Conservation (phyloP, 2,888 invertebrate genomes). For the Mactromeris polynyma region DNA sequence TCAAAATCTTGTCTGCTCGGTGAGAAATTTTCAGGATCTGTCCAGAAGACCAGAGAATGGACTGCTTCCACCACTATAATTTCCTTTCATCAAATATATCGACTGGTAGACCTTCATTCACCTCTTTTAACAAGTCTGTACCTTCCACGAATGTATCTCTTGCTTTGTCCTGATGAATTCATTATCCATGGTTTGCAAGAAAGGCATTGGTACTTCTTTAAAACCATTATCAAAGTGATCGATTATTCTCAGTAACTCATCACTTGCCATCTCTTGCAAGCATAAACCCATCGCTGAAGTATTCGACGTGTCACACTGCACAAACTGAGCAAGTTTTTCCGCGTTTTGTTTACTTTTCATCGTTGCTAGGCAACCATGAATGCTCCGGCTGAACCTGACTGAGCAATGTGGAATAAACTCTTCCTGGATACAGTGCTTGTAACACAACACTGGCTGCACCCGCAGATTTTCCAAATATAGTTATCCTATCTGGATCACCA, state of each 20-base stretch:
- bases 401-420: constrained; percentile 76
- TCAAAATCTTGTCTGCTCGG: constrained; percentile 30
- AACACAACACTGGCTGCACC: constrained; percentile 73
- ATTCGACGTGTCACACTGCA: constrained; percentile 11
- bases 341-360: constrained; percentile 12
- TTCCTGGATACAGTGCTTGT: constrained; percentile 70
- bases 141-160: constrained; percentile 2
- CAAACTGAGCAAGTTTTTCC: constrained; percentile 21
- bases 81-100: constrained; percentile 39
- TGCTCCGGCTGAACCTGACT: constrained; percentile 69
- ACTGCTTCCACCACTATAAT: constrained; percentile 31
- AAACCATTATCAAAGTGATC: constrained; percentile 12
- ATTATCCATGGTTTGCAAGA: constrained; percentile 36
- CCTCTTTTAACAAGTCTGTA: background rate
- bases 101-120: constrained; percentile 26
- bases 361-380: constrained; percentile 29
- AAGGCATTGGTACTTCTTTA: constrained; percentile 20
- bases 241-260: background rate
- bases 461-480: constrained; percentile 79
- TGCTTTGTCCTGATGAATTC: constrained; percentile 26
- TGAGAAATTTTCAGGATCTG: constrained; percentile 23
- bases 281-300: constrained; percentile 33
- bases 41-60: constrained; percentile 34
- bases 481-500: constrained; percentile 71
- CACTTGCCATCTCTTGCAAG: constrained; percentile 9